Base-by-base conservation (phyloP, 2,797 vertebrate species). In the Sciurus carolinensis region DNA sequence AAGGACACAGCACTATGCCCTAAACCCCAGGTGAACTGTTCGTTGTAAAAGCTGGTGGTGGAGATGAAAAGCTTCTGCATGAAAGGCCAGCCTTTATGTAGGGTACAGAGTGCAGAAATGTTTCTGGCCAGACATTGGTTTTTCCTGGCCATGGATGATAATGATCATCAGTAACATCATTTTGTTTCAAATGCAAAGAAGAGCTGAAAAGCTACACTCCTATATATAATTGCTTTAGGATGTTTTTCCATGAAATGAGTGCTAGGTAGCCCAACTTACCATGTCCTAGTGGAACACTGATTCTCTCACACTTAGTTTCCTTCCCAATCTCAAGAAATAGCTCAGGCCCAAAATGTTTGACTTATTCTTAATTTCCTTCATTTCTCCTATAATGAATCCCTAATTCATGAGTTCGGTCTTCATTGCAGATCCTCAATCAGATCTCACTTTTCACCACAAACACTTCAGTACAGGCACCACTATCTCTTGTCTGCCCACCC, bases 151-250 rank as follows among this genome's bases (percentile, higher is more conserved):
- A 42, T 26, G 30, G 66, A 57, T 54, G n/a, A 77, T 33, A 77
- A n/a, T 44, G n/a, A n/a, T 15, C 52, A n/a, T 42, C 20, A 57
- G 59, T 26, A 77, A 24, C 13, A 57, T 30, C 28, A 44, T 54
- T 85, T 79, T 71, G 64, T 77, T 94, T 95, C 66, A 76, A 66
- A 94, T 14, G 30, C 69, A 57, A 87, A 87, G 54, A 69, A 84
- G 47, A 69, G 76, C 26, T 24, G 26, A 80, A 24, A 64, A 71
- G 81, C 62, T 44, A 64, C 11, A 17, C 0, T n/a, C n/a, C 72
- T 44, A 8, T 10, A 33, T 13, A 17, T 3, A 39, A 77, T n/a
- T 44, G n/a, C 54, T 84, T 90, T 57, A 66, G 24, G 66, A 80
- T 1, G 13, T 80, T 89, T 92, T 54, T 62, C 14, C 22, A 26